Conservation (phyloP, 2,888 invertebrate genomes). For the Hirtodrosophila alboralis region DNA sequence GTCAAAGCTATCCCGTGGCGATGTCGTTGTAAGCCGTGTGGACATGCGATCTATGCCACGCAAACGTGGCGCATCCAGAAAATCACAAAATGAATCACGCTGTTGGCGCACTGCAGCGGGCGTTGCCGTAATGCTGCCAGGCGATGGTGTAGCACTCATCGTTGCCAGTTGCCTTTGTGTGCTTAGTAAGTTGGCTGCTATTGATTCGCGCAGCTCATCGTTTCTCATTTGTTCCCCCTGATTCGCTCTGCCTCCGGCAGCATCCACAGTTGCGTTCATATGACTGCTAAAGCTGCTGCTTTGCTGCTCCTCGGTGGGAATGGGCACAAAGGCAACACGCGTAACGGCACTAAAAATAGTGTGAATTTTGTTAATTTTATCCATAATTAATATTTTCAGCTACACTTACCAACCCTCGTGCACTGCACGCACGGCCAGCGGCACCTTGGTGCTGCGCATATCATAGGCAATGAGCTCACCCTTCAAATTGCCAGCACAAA, state of each 20-base stretch:
- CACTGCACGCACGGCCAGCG: slow-evolving; percentile 68
- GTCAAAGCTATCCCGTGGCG: slow-evolving; percentile 81
- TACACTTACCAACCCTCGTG: slow-evolving; percentile 66
- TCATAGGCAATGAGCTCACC: slow-evolving; percentile 83
- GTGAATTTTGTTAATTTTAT: too few species aligned
- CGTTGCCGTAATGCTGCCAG: slow-evolving; percentile 2
- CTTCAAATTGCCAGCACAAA: slow-evolving; percentile 83
- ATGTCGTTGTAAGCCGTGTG: slow-evolving; percentile 55
- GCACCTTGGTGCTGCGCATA: slow-evolving; percentile 78
- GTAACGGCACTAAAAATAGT: slow-evolving; percentile 60
- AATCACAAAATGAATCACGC: slow-evolving; percentile 83
- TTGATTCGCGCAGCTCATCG: slow-evolving; percentile 67
- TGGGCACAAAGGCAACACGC: slow-evolving; percentile 80
- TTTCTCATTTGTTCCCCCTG: slow-evolving; percentile 39
- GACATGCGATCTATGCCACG: slow-evolving; percentile 70
- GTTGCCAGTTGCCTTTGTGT: slow-evolving; percentile 30
- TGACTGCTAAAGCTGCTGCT: slow-evolving; percentile 64
- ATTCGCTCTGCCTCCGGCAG: slow-evolving; percentile 3
- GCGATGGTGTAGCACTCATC: background rate
- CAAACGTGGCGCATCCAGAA: slow-evolving; percentile 74
- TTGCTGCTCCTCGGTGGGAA: slow-evolving; percentile 54
- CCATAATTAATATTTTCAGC: too few species aligned
- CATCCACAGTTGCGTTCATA: slow-evolving; percentile 41
- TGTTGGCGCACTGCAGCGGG: slow-evolving; percentile 42
- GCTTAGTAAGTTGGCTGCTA: slow-evolving; percentile 44